Conservation (phyloP, 2,113 vertebrate species). For the Deroptyus accipitrinus region DNA sequence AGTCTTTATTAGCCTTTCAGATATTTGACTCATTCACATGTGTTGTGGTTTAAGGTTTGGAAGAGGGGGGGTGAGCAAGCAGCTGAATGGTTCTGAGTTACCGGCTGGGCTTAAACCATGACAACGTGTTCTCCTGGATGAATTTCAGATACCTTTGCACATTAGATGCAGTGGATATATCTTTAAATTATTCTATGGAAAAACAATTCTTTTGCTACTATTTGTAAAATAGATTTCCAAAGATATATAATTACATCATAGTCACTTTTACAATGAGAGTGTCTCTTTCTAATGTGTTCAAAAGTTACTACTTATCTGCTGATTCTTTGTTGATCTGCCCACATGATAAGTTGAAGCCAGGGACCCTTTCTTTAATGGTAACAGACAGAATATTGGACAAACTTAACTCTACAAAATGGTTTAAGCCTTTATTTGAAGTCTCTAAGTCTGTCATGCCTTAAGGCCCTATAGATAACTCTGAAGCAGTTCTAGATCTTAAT, state of each 20-base stretch:
- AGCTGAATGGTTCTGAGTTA: no score
- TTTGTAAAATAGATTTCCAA: not conserved
- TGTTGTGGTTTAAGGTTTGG: not conserved
- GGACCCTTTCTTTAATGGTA: not conserved
- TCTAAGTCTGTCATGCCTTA: not conserved
- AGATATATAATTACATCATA: not conserved
- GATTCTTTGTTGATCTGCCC: not conserved
- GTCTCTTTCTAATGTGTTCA: not conserved
- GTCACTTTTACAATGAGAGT: not conserved
- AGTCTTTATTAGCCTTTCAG: not conserved
- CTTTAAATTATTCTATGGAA: not conserved
- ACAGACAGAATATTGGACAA: not conserved
- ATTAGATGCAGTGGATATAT: not conserved
- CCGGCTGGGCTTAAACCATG: no score
- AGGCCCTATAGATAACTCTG: not conserved
- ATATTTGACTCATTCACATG: not conserved
- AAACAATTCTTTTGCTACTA: not conserved
- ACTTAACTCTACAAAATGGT: not conserved
- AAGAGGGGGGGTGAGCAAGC: no score
- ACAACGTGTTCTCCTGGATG: not conserved
- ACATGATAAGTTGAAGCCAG: not conserved
- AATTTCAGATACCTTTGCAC: not conserved
- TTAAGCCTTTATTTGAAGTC: not conserved
- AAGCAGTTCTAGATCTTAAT: not conserved
- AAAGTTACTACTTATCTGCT: not conserved